A percentile compares a stretch with the other conserved stretches of the same genome.
These are phyloP conservation scores for Myzus persicae DNA, from an alignment of 1,140 invertebrate genomes.

Conservation along the genomic window DNA sequence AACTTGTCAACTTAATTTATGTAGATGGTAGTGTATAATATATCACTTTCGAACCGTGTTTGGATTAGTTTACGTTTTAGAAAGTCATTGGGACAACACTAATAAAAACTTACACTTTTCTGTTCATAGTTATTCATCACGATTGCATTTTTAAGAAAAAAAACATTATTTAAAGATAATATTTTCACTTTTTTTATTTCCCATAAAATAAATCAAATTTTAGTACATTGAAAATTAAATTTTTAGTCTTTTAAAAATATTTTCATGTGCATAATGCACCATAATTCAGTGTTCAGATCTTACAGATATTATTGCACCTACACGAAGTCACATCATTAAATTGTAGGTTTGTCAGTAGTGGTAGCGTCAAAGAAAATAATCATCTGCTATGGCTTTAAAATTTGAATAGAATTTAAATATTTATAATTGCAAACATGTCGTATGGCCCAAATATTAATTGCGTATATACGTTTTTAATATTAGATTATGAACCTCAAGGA, in stretches of 20 bases:
- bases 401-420: too few species aligned
- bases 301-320: too few species aligned
- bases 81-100: constrained; percentile 20
- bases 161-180: neutral
- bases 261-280: neutral
- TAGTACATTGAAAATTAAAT: too few species aligned
- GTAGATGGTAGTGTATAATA: constrained; percentile 48
- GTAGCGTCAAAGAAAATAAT: too few species aligned
- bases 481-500: too few species aligned
- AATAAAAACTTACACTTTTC: neutral
- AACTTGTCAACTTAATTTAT: constrained; percentile 55
- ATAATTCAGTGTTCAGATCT: too few species aligned
- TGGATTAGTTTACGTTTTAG: constrained; percentile 20
- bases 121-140: neutral
- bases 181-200: constrained; percentile 7
- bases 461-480: too few species aligned
- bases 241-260: neutral
- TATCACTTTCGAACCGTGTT: constrained; percentile 53
- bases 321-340: neutral
- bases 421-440: too few species aligned
- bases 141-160: neutral
- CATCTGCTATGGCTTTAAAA: too few species aligned
- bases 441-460: too few species aligned
- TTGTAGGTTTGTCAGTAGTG: neutral
- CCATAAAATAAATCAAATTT: neutral